These are phyloP conservation scores for Mirza zaza DNA, from an alignment of 2,113 vertebrate genomes.

Conservation along the genomic window DNA sequence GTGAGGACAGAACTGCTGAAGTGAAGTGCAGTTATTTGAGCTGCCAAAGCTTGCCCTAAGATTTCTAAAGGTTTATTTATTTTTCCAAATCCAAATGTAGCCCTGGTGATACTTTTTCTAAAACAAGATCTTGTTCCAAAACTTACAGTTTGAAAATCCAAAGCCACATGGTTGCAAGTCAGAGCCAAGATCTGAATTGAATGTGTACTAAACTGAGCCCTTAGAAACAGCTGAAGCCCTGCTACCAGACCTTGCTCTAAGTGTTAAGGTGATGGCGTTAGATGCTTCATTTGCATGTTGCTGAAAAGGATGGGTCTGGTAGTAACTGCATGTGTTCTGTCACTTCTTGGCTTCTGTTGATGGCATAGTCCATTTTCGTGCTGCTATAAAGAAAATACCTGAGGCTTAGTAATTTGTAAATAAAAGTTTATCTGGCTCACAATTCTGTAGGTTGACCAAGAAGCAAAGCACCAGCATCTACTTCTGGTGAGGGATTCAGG, in stretches of 20 bases:
- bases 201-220: constrained; percentile 90
- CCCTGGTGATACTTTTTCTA: constrained; percentile 89
- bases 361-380: too few species aligned
- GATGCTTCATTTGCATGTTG: constrained; percentile 90
- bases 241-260: constrained; percentile 91
- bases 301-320: constrained; percentile 90
- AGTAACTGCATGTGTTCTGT: constrained; percentile 86
- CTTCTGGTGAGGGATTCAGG: too few species aligned
- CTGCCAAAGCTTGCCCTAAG: constrained; percentile 93
- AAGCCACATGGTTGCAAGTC: constrained; percentile 87
- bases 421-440: too few species aligned
- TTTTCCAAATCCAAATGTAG: constrained; percentile 91
- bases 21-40: constrained; percentile 90
- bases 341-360: constrained; percentile 87
- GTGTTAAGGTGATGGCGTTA: constrained; percentile 90
- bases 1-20: constrained; percentile 92
- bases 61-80: constrained; percentile 93
- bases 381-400: too few species aligned
- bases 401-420: too few species aligned
- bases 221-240: constrained; percentile 89
- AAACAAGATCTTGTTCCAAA: constrained; percentile 93
- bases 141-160: constrained; percentile 92
- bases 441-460: too few species aligned
- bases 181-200: constrained; percentile 90
- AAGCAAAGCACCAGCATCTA: too few species aligned